Percentiles rank a stretch among this genome's conserved stretches.
Conservation (phyloP, 2,113 vertebrate genomes). For the Antigone vipio region DNA sequence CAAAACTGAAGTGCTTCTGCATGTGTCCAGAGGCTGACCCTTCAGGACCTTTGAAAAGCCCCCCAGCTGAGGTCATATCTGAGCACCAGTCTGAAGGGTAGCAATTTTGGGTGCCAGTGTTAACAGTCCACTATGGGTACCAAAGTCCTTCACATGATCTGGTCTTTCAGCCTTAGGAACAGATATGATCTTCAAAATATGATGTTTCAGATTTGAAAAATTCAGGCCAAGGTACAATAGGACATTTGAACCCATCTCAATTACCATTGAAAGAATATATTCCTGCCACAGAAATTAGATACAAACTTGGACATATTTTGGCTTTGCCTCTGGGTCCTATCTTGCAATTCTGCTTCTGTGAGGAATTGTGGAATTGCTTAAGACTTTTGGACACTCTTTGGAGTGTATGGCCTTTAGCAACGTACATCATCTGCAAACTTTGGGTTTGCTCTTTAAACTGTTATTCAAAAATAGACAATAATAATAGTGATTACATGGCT, state of each 20-base stretch:
- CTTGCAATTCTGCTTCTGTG: background rate
- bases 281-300: background rate
- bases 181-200: background rate
- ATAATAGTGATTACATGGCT: background rate
- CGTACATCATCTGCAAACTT: background rate
- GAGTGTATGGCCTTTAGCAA: background rate
- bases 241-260: background rate
- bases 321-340: background rate
- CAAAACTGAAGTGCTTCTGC: background rate
- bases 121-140: background rate
- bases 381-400: background rate
- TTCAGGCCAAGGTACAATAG: background rate
- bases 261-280: background rate
- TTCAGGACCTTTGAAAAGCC: background rate
- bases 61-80: background rate
- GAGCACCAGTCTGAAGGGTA: background rate
- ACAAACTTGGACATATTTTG: background rate
- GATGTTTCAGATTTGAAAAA: background rate
- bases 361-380: background rate
- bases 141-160: background rate
- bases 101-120: background rate
- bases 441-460: background rate
- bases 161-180: background rate
- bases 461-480: background rate
- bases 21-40: background rate